phyloP scores from a whole-genome alignment of 1,140 invertebrate species.

The Bathynomus jamesi region DNA sequence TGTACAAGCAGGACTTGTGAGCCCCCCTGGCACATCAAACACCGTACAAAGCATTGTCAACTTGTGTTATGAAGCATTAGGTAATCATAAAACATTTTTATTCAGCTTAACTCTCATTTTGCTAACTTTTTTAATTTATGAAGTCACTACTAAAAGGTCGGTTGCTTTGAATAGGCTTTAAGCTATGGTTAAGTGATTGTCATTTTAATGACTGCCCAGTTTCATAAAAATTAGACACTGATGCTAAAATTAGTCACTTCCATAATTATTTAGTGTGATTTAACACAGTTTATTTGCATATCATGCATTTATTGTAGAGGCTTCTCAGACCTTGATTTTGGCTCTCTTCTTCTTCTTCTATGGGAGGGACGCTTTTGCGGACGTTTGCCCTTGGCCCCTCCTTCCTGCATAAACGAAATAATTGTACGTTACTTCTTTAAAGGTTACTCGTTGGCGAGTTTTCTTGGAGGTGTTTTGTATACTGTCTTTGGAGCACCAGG shows the following conservation, averaged over 20 bases:
- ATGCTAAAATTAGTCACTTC: not conserved
- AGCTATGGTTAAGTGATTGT: no score
- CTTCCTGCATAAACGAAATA: not conserved
- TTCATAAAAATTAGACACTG: not conserved
- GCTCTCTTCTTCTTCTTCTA: no score
- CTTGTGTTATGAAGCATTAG: constrained; percentile 71
- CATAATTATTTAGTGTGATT: not conserved
- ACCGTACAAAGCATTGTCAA: constrained; percentile 71
- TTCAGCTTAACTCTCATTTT: not conserved
- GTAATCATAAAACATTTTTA: constrained; percentile 42
- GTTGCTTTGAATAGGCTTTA: no score
- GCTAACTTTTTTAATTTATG: not conserved
- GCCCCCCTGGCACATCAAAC: constrained; percentile 57
- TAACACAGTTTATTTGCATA: not conserved
- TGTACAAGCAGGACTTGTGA: constrained; percentile 61
- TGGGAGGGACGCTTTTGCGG: no score
- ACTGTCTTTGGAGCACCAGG: not conserved
- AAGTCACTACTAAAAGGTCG: no score
- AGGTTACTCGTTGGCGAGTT: not conserved
- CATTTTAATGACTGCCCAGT: no score
- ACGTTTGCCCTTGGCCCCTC: no score
- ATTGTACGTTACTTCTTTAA: not conserved
- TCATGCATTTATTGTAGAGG: not conserved
- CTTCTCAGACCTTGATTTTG: no score
- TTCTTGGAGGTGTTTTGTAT: not conserved